Base-by-base conservation (phyloP, 2,113 vertebrate species). In the Lucifuga dentata region DNA sequence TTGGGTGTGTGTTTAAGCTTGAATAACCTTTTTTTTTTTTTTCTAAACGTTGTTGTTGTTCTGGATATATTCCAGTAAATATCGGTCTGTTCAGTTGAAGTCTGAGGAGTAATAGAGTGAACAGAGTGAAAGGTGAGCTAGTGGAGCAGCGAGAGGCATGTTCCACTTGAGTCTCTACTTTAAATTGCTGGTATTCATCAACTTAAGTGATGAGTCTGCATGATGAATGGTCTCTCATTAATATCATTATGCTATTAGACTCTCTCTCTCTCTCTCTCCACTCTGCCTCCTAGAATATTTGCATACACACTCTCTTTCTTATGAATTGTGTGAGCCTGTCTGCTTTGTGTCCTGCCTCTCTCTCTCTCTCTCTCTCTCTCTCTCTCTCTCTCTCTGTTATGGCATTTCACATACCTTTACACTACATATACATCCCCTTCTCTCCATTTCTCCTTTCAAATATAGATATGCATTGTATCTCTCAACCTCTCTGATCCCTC, bases 171-270 rank as follows among this genome's bases (percentile, higher is more conserved):
- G 87, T 78, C 77, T 78, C 80, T 80, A 16, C 84, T 76, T 83
- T 80, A 90, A 87, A 89, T 89, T 84, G 80, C 85, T 79, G 73
- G 84, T 85, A 87, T 90, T 89, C 85, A 87, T 89, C 86, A 91
- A 86, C 76, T 69, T 87, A 90, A 89, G 78, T 85, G 87, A 91
- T 87, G 84, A 89, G 84, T 84, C 80, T 3, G 52, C 66, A 49
- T 90, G 85, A 90, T 89, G 78, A 89, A 90, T 86, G 71, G 67
- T 53, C 64, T 64, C 86, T 87, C 87, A 81, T 91, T 89, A 90
- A 88, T 85, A 86, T 88, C 83, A 89, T 91, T 81, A 88, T 49
- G 68, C 78, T 63, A 76, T 87, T 86, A 89, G 76, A 58, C 66
- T 51, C 49, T 23, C 45, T 80, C 74, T 56, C 15, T 56, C 15